Conservation (phyloP, 1,140 invertebrate species). For the Diachasma alloeum region DNA sequence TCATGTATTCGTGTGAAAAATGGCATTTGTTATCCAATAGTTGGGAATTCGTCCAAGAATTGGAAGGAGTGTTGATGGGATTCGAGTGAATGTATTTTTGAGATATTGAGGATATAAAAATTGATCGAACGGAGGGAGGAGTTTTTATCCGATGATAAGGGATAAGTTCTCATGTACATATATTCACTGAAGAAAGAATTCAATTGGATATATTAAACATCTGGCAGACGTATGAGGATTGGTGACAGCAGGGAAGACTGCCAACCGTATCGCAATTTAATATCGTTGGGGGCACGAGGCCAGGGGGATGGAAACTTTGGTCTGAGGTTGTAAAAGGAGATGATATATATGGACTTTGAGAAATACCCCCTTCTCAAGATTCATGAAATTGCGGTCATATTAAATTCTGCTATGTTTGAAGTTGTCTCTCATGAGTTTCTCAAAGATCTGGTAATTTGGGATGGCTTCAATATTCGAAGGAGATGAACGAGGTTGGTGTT, state of each 20-base stretch:
- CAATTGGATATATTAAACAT: slow-evolving; percentile 25
- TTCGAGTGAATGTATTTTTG: not conserved
- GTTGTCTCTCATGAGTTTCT: not conserved
- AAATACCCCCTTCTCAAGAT: not conserved
- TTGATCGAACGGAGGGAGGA: not conserved
- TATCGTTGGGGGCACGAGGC: slow-evolving; percentile 13
- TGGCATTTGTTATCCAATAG: not conserved
- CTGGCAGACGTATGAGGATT: slow-evolving; percentile 21
- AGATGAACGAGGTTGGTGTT: too few species aligned
- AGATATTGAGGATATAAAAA: not conserved
- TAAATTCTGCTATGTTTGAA: not conserved
- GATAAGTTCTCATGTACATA: not conserved
- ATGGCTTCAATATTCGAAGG: not conserved
- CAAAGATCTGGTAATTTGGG: not conserved
- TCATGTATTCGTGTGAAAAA: not conserved
- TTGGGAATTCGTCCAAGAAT: not conserved
- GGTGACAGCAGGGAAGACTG: slow-evolving; percentile 25
- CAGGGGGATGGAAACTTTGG: not conserved
- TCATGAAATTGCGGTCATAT: slow-evolving; percentile 27
- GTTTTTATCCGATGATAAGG: not conserved
- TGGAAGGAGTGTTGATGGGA: not conserved
- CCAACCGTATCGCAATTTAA: slow-evolving; percentile 31
- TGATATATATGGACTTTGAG: not conserved
- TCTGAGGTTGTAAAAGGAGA: not conserved
- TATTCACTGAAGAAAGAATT: not conserved